Percentiles rank a stretch among this genome's conserved stretches.
These are phyloP conservation scores for Stenopsyche tienmushanensis DNA, from an alignment of 1,140 invertebrate species.

Conservation along the genomic window DNA sequence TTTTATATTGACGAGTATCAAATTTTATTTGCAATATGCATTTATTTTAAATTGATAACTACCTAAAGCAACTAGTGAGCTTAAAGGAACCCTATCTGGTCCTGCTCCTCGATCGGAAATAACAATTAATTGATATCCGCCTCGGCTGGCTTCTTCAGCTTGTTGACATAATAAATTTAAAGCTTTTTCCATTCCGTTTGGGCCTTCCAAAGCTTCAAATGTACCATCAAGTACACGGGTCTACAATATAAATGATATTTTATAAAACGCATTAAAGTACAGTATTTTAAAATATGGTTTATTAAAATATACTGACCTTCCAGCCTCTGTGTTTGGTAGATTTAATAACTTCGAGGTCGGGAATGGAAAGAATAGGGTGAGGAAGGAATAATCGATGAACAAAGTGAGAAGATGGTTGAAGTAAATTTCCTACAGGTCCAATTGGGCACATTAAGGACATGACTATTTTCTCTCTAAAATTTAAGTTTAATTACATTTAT, in stretches of 20 bases:
- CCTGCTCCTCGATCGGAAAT: conserved; percentile 83
- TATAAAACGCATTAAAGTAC: background rate
- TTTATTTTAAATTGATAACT: conserved; percentile 5
- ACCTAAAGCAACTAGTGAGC: conserved; percentile 83
- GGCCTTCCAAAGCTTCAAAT: conserved; percentile 72
- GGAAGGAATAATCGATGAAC: conserved; percentile 91
- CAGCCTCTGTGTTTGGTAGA: conserved; percentile 84
- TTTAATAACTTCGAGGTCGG: conserved; percentile 87
- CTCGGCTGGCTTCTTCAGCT: conserved; percentile 76
- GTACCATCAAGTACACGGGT: conserved; percentile 90
- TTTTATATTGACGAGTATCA: background rate
- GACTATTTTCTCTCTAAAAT: conserved; percentile 88
- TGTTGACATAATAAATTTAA: conserved; percentile 80
- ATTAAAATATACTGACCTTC: conserved; percentile 56
- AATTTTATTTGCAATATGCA: background rate
- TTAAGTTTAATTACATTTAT: background rate
- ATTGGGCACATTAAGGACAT: conserved; percentile 95
- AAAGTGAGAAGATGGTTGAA: conserved; percentile 86
- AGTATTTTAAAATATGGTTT: background rate
- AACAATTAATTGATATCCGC: conserved; percentile 84
- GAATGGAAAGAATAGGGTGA: conserved; percentile 91
- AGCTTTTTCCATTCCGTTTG: conserved; percentile 72
- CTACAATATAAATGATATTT: conserved; percentile 42
- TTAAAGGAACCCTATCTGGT: conserved; percentile 72
- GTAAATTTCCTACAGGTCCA: conserved; percentile 91